Conservation (phyloP, 2,113 vertebrate species). For the Diadophis punctatus region DNA sequence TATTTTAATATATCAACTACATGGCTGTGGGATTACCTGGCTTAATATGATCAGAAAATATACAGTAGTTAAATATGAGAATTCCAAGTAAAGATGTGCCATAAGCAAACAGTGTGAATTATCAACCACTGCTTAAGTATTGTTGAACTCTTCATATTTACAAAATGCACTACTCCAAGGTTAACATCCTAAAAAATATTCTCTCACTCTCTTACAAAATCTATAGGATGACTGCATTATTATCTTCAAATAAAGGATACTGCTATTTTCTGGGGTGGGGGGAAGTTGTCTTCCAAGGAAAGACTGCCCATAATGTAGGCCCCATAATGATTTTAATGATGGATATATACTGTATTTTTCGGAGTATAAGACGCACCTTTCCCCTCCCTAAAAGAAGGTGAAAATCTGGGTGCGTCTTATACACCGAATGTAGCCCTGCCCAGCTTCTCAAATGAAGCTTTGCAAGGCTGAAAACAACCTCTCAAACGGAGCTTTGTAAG, state of each 20-base stretch:
- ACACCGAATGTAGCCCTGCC: no score
- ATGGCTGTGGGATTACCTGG: conserved; percentile 41
- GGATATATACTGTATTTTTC: no score
- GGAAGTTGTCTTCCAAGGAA: background rate
- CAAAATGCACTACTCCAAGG: background rate
- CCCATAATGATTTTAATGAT: background rate
- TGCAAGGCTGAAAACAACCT: no score
- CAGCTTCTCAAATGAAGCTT: no score
- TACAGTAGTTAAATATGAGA: conserved; percentile 1
- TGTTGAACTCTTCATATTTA: background rate
- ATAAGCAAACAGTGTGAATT: background rate
- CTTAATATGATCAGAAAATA: conserved; percentile 41
- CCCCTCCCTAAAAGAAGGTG: no score
- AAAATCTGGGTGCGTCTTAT: no score
- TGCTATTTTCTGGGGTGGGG: background rate
- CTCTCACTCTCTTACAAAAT: background rate
- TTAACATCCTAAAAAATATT: background rate
- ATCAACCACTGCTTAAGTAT: background rate
- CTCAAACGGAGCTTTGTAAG: no score
- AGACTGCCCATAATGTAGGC: background rate
- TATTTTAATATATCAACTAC: conserved; percentile 55
- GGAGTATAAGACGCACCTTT: no score
- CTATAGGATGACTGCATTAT: background rate
- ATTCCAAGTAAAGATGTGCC: background rate
- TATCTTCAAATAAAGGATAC: background rate